Base-by-base conservation (phyloP, 2,113 vertebrate genomes). In the Microcebus murinus region DNA sequence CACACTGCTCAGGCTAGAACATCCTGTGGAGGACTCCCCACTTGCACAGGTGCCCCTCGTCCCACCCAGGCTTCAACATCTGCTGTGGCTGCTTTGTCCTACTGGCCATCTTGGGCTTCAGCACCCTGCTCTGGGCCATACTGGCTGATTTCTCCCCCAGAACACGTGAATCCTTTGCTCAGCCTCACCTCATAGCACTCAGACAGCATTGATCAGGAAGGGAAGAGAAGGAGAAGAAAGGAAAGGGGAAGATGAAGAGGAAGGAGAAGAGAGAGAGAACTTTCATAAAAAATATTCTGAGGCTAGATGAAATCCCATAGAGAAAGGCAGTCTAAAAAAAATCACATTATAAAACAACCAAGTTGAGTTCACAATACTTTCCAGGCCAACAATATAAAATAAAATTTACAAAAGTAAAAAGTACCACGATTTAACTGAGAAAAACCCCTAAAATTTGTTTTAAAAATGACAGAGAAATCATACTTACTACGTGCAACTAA, bases 371-470 rank as follows among this genome's bases (percentile, higher is more conserved):
- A 50, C 11, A 84, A 45, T 76, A 50, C 48, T 96, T 91, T 93
- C 42, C 84, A 93, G 67, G 11, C 48, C 83, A 96, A 85, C 8
- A 55, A 45, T n/a, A 79, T 87, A 73, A 80, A 91, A 89, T 29
- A 61, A 82, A 94, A 34, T 29, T 74, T 81, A 29, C 29, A 70
- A 87, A 86, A 52, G 36, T 71, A 45, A 68, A 86, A 23, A 79
- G 18, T 45, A 23, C 20, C 59, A 76, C 77, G 21, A 92, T 31
- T 87, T 90, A 48, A 80, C 63, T 70, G 42, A 87, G 20, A 59
- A 87, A 84, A 93, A 70, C 0, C 3, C 31, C 52, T 79, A 55
- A 55, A 55, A 18, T 55, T 18, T 55, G 7, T 61, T 61, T 61
- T 20, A 67, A 42, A 55, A 84, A 87, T 36, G 9, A 21, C 27